Conservation (phyloP, 2,113 vertebrate genomes). For the Mirounga angustirostris region DNA sequence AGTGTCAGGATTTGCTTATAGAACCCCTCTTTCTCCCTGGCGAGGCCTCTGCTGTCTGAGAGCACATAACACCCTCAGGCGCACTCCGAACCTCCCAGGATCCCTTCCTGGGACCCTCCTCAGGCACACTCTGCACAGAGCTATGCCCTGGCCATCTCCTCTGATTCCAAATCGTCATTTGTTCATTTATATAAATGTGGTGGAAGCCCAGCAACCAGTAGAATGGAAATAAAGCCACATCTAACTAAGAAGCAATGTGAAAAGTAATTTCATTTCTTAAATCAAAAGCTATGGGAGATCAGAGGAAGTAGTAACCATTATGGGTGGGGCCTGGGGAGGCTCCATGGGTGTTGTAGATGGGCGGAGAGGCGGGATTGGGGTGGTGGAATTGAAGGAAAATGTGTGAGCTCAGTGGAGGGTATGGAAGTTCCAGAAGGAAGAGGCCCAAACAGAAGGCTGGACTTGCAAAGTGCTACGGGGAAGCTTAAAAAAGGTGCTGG, state of each 20-base stretch:
- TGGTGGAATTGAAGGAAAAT: background rate
- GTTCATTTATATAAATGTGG: background rate
- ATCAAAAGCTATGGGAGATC: background rate
- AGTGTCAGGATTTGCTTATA: background rate
- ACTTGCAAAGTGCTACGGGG: background rate
- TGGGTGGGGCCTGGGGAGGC: background rate
- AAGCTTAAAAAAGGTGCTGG: background rate
- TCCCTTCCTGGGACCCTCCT: background rate
- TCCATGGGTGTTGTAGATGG: background rate
- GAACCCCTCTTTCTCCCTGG: background rate
- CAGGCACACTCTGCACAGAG: background rate
- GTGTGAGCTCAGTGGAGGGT: background rate
- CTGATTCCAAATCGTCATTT: background rate
- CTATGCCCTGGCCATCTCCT: background rate
- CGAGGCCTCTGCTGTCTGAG: background rate
- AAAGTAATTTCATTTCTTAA: slow-evolving; percentile 33
- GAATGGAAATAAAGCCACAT: slow-evolving; percentile 17
- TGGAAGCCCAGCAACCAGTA: slow-evolving; percentile 47
- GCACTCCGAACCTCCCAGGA: background rate
- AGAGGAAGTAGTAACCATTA: background rate
- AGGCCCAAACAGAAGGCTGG: background rate
- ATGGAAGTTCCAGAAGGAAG: background rate
- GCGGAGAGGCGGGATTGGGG: background rate
- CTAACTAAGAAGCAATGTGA: background rate
- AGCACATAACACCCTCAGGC: background rate